Conservation (phyloP, 2,888 invertebrate genomes). For the Stenichneumon culpator region DNA sequence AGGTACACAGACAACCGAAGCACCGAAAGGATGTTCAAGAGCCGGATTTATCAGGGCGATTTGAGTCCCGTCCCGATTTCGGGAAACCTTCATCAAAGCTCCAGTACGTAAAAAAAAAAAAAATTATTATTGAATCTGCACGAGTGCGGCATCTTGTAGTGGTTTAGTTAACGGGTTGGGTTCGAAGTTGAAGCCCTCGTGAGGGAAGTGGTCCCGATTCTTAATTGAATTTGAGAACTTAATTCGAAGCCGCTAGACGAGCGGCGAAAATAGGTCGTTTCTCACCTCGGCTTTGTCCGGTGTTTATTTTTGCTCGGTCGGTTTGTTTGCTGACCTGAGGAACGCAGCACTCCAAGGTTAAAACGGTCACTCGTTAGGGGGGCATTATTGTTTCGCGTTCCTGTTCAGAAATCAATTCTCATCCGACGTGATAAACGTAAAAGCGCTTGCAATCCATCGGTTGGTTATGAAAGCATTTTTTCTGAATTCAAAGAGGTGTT, state of each 20-base stretch:
- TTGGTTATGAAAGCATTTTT: too few species aligned
- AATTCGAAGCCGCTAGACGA: background rate
- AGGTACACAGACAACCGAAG: conserved; percentile 75
- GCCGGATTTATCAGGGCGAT: conserved; percentile 81
- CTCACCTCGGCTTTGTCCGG: background rate
- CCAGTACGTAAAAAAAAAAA: conserved; percentile 75
- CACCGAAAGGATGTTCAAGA: conserved; percentile 81
- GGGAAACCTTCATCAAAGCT: conserved; percentile 78
- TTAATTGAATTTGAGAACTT: background rate
- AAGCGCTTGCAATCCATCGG: too few species aligned
- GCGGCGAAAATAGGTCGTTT: conserved; percentile 5
- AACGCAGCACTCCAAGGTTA: too few species aligned
- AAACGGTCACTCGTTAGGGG: background rate
- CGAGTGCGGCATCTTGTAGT: background rate
- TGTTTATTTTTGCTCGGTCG: background rate
- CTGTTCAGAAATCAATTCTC: too few species aligned
- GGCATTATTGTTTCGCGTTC: too few species aligned
- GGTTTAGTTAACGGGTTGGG: background rate
- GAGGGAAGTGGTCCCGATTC: conserved; percentile 52
- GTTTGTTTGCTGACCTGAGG: background rate
- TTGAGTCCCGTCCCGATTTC: conserved; percentile 79
- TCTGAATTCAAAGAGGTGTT: too few species aligned
- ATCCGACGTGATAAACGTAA: too few species aligned
- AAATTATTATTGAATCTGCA: background rate
- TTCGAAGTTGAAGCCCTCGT: conserved; percentile 53